Conservation (phyloP, 2,113 vertebrate species). For the Rhombomys opimus region DNA sequence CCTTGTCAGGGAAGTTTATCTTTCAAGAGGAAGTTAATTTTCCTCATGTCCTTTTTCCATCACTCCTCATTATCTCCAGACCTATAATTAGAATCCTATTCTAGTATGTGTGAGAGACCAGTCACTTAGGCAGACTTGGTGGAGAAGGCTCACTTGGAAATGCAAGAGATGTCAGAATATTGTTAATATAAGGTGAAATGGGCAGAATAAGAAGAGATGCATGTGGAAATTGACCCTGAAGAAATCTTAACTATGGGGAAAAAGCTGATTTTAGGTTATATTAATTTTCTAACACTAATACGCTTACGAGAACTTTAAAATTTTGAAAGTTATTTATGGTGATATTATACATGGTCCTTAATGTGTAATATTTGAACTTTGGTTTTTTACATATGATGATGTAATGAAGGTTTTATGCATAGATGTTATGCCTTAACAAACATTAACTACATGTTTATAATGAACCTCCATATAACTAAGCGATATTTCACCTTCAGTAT, state of each 20-base stretch:
- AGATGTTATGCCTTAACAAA: too few species aligned
- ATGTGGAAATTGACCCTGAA: background rate
- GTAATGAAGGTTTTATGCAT: background rate
- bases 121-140: background rate
- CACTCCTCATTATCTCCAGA: constrained; percentile 60
- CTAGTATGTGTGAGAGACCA: constrained; percentile 20
- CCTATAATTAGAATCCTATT: constrained; percentile 70
- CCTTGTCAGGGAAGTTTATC: constrained; percentile 65
- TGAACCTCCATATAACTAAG: background rate
- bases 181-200: background rate
- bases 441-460: background rate
- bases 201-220: background rate
- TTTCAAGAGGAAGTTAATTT: constrained; percentile 70
- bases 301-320: background rate
- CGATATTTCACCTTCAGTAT: background rate
- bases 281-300: background rate
- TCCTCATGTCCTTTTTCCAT: constrained; percentile 14
- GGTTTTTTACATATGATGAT: background rate
- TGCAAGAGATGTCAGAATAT: background rate
- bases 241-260: background rate
- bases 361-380: background rate
- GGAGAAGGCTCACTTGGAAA: background rate
- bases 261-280: background rate
- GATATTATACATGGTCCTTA: background rate
- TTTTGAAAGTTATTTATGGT: background rate